Base-by-base conservation (phyloP, 2,888 invertebrate genomes). In the Escarpia spicata region DNA sequence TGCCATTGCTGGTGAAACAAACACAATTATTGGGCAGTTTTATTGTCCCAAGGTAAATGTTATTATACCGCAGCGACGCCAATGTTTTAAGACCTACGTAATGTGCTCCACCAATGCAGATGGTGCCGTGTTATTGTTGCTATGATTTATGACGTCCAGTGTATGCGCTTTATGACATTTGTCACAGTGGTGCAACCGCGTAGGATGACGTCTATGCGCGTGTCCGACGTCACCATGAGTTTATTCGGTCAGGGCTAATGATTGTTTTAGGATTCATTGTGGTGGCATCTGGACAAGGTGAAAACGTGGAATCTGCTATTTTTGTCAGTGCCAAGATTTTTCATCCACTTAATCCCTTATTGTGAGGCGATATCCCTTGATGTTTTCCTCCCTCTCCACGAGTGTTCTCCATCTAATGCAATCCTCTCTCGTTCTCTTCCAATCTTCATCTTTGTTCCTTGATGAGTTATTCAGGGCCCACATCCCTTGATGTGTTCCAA, bases 111-210 rank as follows among this genome's bases (percentile, higher is more conserved):
- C 75, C 26, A 2, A 75, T 75, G 75, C n/a, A 75, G 26, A 19
- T 75, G 75, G 75, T 75, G 75, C n/a, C 4, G 75, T 75, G 75
- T 75, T 75, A 75, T 75, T 75, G 75, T 75, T 75, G 75, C 6
- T 75, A 75, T 75, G 75, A 75, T 75, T 75, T 75, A 75, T 75
- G 75, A 75, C 75, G 19, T n/a, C 75, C 75, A 75, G 19, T 75
- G 15, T 52, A 75, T 75, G 75, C 26, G 19, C 26, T 75, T 75
- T 75, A 75, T 75, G 75, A 75, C 75, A 75, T 75, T 75, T 26
- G 75, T 0, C 26, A 26, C 75, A 75, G 75, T 75, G 75, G 26
- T 26, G 26, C 26, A 75, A 26, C 26, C n/a, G 60, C 6, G 75
- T n/a, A 6, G 75, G 3, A n/a, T 75, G 75, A 75, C 19, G n/a